Evolutionary conservation across 2,797 vertebrate species (phyloP).

Genomic region (Taeniopygia guttata): DNA sequence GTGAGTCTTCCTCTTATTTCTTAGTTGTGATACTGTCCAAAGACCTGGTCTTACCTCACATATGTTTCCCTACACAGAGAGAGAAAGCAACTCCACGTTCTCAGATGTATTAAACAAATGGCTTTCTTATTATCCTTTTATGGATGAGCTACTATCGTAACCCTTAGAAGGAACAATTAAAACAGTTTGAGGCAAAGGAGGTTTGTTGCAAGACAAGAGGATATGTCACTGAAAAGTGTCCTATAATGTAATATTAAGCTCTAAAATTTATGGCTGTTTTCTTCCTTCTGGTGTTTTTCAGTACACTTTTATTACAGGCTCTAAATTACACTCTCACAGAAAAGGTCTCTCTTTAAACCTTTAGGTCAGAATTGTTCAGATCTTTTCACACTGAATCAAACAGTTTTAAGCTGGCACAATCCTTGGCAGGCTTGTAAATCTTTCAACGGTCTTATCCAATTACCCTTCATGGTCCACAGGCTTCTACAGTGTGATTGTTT

Average conservation of each 20-base stretch:
- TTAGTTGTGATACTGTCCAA: background rate
- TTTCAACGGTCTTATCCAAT: constrained; percentile 80
- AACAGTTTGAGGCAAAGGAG: constrained; percentile 30
- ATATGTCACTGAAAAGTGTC: background rate
- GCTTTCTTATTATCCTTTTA: background rate
- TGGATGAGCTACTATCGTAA: background rate
- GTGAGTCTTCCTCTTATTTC: background rate
- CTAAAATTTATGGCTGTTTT: constrained; percentile 67
- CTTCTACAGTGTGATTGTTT: constrained; percentile 62
- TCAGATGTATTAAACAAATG: background rate
- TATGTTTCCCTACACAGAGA: background rate
- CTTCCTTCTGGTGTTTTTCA: constrained; percentile 68
- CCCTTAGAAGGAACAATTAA: background rate
- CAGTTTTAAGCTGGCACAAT: constrained; percentile 75
- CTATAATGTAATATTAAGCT: constrained; percentile 61
- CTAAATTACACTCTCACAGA: constrained; percentile 73
- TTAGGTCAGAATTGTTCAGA: constrained; percentile 76
- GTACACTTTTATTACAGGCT: constrained; percentile 69
- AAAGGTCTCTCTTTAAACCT: constrained; percentile 75
- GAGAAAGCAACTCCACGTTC: background rate
- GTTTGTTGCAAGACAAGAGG: background rate
- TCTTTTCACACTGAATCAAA: constrained; percentile 79
- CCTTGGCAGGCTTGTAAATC: constrained; percentile 78
- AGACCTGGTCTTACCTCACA: background rate
- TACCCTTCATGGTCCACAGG: constrained; percentile 75